Evolutionary conservation across 2,113 vertebrate species (phyloP).

Genomic region (Pandion haliaetus): DNA sequence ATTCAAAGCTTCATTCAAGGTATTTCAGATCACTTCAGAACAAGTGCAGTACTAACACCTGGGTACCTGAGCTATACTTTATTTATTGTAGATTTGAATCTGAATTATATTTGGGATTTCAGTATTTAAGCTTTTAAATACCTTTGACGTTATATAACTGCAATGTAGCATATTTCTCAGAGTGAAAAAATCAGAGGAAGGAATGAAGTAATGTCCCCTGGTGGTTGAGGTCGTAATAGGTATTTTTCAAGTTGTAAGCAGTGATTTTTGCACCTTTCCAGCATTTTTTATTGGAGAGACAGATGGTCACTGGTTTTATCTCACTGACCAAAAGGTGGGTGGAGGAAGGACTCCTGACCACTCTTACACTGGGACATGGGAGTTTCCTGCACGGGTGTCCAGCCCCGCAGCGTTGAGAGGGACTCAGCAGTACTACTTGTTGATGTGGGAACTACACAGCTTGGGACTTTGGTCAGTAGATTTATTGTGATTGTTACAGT

Average conservation of each 20-base stretch:
- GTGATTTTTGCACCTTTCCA: background rate
- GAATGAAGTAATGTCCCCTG: constrained; percentile 5
- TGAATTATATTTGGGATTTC: background rate
- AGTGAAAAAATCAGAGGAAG: background rate
- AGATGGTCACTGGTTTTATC: background rate
- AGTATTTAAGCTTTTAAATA: background rate
- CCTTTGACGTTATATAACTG: background rate
- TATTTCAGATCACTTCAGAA: background rate
- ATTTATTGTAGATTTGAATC: background rate
- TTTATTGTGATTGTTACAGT: background rate
- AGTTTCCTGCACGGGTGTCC: background rate
- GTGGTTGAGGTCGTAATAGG: background rate
- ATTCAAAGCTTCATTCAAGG: background rate
- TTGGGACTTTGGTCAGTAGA: background rate
- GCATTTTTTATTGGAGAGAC: background rate
- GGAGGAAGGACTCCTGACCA: background rate
- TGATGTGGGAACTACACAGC: background rate
- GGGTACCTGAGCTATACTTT: background rate
- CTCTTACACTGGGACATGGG: background rate
- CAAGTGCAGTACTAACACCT: background rate
- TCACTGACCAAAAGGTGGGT: background rate
- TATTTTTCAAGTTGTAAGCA: background rate
- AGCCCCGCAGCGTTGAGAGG: background rate
- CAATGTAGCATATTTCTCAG: background rate
- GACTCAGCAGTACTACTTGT: background rate